Conservation (phyloP, 2,888 invertebrate genomes). For the Lumbricus terrestris region DNA sequence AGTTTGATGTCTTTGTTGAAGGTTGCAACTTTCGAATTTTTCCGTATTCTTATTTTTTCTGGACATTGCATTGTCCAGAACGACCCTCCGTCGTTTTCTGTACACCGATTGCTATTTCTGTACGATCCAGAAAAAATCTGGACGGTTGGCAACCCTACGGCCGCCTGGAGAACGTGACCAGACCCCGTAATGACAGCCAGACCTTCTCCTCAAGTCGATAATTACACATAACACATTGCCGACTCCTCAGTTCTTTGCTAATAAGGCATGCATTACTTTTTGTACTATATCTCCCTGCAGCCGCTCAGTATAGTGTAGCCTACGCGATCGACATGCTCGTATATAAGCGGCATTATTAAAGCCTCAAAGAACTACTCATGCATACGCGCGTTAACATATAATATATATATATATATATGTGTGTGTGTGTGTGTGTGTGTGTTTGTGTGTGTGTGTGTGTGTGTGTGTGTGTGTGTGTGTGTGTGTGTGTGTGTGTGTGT, state of each 20-base stretch:
- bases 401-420: background rate
- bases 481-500: no score
- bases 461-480: no score
- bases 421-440: background rate
- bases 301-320: background rate
- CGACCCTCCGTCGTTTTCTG: no score
- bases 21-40: no score
- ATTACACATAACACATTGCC: background rate
- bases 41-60: no score
- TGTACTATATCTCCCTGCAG: no score
- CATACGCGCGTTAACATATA: background rate
- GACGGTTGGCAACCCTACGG: no score
- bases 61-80: no score
- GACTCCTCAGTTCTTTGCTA: background rate
- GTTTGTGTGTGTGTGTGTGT: background rate
- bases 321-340: background rate
- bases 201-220: background rate
- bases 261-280: constrained; percentile 3
- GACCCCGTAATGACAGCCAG: background rate
- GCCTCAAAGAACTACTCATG: background rate
- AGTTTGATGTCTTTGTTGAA: no score
- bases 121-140: no score
- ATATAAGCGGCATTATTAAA: no score
- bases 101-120: no score
- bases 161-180: background rate